Evolutionary conservation across 2,888 invertebrate genomes (phyloP), one percentile per base, ranked within the genome.

Genomic region (Pristionchus arcanus): DNA sequence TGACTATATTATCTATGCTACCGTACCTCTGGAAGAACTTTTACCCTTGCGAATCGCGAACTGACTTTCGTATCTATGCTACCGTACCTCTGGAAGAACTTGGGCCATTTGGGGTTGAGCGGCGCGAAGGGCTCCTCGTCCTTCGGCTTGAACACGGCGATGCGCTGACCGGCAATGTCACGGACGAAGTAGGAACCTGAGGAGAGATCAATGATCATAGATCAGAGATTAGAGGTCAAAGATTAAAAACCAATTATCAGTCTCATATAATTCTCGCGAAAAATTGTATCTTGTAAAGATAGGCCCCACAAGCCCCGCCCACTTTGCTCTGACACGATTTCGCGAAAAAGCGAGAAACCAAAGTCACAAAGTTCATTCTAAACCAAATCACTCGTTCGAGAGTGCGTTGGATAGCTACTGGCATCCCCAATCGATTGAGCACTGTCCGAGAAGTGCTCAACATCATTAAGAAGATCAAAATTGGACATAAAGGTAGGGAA

Each of bases 121-220:
- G 98, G 96, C 19, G 99, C 99, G 95, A 99, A 99, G 0, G 99
- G 99, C 95, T 99, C 99, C 95, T 99, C 99, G 96, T 99, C 98
- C 96, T 99, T 99, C 2, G 99, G 99, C 95, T 99, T 99, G 96
- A 98, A 99, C 63, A 99, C 99, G 89, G 97, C 98, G 94, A 99
- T 97, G 93, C 97, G 97, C 97, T 91, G 96, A 92, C 95, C 95
- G 53, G 97, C 96, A 90, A 97, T 96, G 96, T 98, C 98, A 96
- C 98, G 98, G 90, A 98, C 98, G 96, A 99, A 99, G 96, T 99
- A 99, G 93, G 98, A 98, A 31, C 99, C 99, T 96, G 98, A 7
- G 31, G 13, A 55, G 31, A 49, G 59, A 68, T 74, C 31, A 89
- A 87, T 42, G 59, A 74, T 34, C 42, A 87, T 28, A 21, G n/a